A percentile compares a stretch with the other conserved stretches of the same genome.
Conservation (phyloP, 2,797 vertebrate genomes). For the Saxicola maurus region DNA sequence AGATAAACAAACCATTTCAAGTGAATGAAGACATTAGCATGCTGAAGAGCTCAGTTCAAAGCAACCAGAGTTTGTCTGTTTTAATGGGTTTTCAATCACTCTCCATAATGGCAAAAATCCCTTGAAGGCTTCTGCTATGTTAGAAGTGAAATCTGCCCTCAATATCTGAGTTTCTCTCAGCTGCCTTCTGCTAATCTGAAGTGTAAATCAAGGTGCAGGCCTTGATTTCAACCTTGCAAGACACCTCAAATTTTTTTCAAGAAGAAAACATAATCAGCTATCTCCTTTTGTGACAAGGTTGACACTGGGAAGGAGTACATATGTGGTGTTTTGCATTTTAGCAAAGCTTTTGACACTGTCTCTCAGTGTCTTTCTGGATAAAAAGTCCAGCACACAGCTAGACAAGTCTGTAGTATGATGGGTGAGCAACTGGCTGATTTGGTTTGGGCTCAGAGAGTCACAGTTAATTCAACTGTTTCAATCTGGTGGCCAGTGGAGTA, state of each 20-base stretch:
- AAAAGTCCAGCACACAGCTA: neutral
- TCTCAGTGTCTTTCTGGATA: neutral
- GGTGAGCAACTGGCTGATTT: neutral
- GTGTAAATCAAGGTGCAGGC: neutral
- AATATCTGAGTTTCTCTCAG: neutral
- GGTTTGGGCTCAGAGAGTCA: neutral
- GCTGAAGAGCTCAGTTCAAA: neutral
- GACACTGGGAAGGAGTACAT: neutral
- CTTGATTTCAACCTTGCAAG: neutral
- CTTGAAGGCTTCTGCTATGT: neutral
- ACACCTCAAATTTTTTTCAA: neutral
- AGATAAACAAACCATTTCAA: neutral
- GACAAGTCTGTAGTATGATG: accelerated
- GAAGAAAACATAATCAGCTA: neutral
- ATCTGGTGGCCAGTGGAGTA: neutral
- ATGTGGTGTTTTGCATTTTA: neutral
- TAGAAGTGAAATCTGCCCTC: neutral
- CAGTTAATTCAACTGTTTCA: neutral
- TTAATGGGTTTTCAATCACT: neutral
- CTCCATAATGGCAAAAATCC: neutral
- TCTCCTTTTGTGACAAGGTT: neutral
- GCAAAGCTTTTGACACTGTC: neutral
- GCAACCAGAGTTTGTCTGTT: neutral
- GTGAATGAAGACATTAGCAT: neutral
- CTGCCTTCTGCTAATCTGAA: neutral